A percentile compares a stretch with the other conserved stretches of the same genome.
These are phyloP conservation scores for Drosophila phalerata DNA, from an alignment of 2,888 invertebrate species.

Conservation along the genomic window DNA sequence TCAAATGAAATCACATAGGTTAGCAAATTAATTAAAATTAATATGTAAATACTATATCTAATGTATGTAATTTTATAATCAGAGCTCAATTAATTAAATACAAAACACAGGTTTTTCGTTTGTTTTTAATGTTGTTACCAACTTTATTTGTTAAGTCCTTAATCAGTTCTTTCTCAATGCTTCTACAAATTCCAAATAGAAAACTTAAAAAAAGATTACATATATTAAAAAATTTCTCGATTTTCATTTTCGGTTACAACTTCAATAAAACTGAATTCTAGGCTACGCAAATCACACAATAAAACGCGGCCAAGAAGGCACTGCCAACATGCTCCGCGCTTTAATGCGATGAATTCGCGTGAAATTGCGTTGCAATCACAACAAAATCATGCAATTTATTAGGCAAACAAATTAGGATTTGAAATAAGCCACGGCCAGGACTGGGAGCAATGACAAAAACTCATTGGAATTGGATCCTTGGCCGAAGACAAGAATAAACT, in stretches of 20 bases:
- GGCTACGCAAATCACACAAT: constrained; percentile 34
- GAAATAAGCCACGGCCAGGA: constrained; percentile 46
- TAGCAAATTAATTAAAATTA: neutral
- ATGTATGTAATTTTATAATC: neutral
- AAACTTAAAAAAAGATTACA: constrained; percentile 75
- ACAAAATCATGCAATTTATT: constrained; percentile 45
- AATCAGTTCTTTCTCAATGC: constrained; percentile 84
- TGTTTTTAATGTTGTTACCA: constrained; percentile 80
- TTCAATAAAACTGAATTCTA: constrained; percentile 76
- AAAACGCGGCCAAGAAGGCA: constrained; percentile 25
- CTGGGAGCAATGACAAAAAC: constrained; percentile 65
- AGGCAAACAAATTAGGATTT: constrained; percentile 44
- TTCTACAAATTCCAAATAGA: constrained; percentile 77
- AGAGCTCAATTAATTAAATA: neutral
- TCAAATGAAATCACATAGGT: neutral
- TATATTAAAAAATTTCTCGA: constrained; percentile 60
- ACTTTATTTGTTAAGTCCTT: constrained; percentile 81
- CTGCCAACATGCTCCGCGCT: constrained; percentile 35
- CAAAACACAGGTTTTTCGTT: constrained; percentile 6
- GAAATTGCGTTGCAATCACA: constrained; percentile 39
- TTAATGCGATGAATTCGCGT: constrained; percentile 5
- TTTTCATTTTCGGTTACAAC: constrained; percentile 55
- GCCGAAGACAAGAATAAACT: constrained; percentile 68
- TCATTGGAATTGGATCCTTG: constrained; percentile 60
- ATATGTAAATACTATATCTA: neutral